phyloP scores from a whole-genome alignment of 2,888 invertebrate species.

The Gortyna flavago region DNA sequence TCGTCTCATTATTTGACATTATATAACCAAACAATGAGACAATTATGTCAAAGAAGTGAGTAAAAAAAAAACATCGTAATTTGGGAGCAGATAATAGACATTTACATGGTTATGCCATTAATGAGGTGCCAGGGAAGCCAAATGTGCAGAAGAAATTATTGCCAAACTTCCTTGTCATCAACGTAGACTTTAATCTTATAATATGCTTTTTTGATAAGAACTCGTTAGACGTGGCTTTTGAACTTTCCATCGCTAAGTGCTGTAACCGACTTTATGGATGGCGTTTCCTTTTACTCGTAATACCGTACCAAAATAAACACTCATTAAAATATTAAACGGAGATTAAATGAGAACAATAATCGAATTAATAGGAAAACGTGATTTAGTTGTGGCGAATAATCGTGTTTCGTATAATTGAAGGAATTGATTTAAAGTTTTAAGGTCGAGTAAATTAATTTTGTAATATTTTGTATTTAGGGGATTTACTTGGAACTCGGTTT shows the following conservation, averaged over 20 bases:
- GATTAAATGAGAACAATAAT: constrained; percentile 8
- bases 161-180: not conserved
- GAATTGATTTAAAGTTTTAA: constrained; percentile 29
- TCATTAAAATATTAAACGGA: constrained; percentile 8
- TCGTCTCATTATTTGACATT: no score
- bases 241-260: not conserved
- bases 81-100: no score
- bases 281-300: not conserved
- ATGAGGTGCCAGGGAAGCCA: no score
- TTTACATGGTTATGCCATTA: no score
- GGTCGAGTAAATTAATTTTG: constrained; percentile 25
- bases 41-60: no score
- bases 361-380: constrained; percentile 9
- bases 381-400: constrained; percentile 8
- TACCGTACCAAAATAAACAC: not conserved
- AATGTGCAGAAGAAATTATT: no score
- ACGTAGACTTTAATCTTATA: not conserved
- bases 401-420: constrained; percentile 11
- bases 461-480: not conserved
- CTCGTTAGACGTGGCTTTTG: not conserved
- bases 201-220: not conserved
- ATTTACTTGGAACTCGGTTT: not conserved
- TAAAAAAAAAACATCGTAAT: no score
- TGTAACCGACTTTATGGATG: not conserved
- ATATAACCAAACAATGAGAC: no score